phyloP scores from a whole-genome alignment of 2,888 invertebrate genomes.

The Atethmia centrago region DNA sequence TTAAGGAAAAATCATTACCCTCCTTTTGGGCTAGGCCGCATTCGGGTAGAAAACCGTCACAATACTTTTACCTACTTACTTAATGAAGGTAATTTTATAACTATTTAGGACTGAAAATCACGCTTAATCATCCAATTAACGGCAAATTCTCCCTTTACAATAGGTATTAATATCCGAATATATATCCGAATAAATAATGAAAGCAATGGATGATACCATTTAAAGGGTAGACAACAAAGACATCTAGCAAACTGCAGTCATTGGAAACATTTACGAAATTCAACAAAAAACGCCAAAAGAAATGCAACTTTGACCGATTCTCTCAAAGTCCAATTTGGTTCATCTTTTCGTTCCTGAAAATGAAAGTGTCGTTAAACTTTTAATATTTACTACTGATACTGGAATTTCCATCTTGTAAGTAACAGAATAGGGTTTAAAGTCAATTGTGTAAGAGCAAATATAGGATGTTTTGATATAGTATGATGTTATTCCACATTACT shows the following conservation, averaged over 20 bases:
- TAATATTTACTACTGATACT: constrained; percentile 9
- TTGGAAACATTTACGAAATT: constrained; percentile 50
- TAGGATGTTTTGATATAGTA: constrained; percentile 30
- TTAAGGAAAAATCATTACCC: too few relatives aligned
- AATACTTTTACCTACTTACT: too few relatives aligned
- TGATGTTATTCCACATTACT: constrained; percentile 28
- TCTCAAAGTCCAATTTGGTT: not conserved
- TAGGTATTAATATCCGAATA: constrained; percentile 17
- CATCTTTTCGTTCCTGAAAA: constrained; percentile 41
- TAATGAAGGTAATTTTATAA: too few relatives aligned
- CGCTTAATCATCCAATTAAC: not conserved
- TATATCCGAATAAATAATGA: constrained; percentile 30
- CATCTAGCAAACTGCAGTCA: constrained; percentile 57
- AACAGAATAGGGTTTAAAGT: not conserved
- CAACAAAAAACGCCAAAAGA: constrained; percentile 12
- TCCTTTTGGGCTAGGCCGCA: too few relatives aligned
- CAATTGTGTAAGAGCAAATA: not conserved
- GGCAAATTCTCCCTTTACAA: not conserved
- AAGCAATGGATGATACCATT: constrained; percentile 31
- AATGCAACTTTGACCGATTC: not conserved
- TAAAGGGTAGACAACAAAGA: constrained; percentile 45
- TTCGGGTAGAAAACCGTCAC: too few relatives aligned
- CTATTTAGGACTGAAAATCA: constrained; percentile 5
- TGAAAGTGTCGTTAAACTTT: constrained; percentile 64
- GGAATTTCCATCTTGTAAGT: not conserved